phyloP scores from a whole-genome alignment of 1,140 invertebrate genomes.

The Sweltsa coloradensis region DNA sequence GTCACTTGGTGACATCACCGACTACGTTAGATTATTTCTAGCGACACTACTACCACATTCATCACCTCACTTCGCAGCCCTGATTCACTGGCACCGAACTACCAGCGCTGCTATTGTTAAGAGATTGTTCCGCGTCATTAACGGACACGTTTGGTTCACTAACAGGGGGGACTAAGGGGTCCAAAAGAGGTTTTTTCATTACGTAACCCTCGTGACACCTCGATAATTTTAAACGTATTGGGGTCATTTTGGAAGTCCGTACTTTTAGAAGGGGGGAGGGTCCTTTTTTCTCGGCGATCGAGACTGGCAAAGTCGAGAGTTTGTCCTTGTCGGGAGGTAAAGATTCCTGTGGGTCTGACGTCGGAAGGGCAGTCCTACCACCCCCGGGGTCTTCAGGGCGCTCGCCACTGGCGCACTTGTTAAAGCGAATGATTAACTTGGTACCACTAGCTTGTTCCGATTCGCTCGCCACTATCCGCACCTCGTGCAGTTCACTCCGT shows the following conservation, averaged over 20 bases:
- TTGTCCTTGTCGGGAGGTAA: background rate
- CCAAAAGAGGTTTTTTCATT: constrained; percentile 30
- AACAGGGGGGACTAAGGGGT: constrained; percentile 15
- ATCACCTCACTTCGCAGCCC: constrained; percentile 80
- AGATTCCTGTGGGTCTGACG: background rate
- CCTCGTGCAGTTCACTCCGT: constrained; percentile 37
- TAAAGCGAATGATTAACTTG: constrained; percentile 23
- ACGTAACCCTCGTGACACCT: constrained; percentile 59
- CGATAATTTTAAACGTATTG: constrained; percentile 69
- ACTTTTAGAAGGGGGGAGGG: constrained; percentile 35
- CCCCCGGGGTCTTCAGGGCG: constrained; percentile 1
- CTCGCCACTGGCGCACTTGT: constrained; percentile 12
- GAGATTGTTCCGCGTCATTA: constrained; percentile 11
- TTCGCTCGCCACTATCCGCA: constrained; percentile 40
- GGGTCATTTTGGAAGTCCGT: constrained; percentile 52
- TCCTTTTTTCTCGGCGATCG: too few species aligned
- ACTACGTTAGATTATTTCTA: background rate
- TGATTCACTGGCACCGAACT: constrained; percentile 22
- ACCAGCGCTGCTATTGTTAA: constrained; percentile 9
- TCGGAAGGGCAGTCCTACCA: background rate
- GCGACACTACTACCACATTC: constrained; percentile 30
- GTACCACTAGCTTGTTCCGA: constrained; percentile 10
- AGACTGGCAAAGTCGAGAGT: too few species aligned
- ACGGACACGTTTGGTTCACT: background rate
- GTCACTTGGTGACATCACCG: constrained; percentile 22